Percentiles rank a stretch among this genome's conserved stretches.
Conservation (phyloP, 2,113 vertebrate species). For the Panurus biarmicus region DNA sequence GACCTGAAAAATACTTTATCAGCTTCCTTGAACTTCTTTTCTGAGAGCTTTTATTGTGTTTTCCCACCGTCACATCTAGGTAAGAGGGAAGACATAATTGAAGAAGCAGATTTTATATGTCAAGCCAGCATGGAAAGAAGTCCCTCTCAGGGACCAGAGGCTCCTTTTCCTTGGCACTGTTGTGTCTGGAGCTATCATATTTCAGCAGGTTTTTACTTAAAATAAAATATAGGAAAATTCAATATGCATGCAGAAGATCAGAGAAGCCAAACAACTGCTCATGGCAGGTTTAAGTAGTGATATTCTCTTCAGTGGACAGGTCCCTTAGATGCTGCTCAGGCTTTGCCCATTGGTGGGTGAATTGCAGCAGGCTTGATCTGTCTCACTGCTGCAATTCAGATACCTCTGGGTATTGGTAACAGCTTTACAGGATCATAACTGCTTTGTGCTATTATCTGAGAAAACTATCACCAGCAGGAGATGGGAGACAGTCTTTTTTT, state of each 20-base stretch:
- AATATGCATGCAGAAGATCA: neutral
- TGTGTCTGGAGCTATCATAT: neutral
- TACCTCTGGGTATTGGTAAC: neutral
- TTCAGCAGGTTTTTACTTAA: neutral
- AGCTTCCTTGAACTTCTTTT: neutral
- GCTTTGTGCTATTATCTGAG: neutral
- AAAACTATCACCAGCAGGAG: neutral
- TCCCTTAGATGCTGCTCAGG: neutral
- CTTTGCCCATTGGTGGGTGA: neutral
- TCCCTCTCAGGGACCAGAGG: neutral
- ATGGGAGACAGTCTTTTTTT: neutral
- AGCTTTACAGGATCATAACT: slow-evolving; percentile 9
- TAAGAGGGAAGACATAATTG: neutral
- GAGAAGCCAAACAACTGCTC: neutral
- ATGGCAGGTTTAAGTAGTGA: neutral
- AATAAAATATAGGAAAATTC: neutral
- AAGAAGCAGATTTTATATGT: slow-evolving; percentile 27
- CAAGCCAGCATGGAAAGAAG: neutral
- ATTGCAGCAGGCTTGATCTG: neutral
- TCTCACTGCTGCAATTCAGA: neutral
- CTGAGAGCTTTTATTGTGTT: neutral
- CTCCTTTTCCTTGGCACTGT: neutral
- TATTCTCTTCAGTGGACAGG: neutral
- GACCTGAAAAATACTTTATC: neutral
- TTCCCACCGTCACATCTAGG: neutral